A percentile compares a stretch with the other conserved stretches of the same genome.
Evolutionary conservation across 2,113 vertebrate species (phyloP).

Genomic region (Ibidorhyncha struthersii): DNA sequence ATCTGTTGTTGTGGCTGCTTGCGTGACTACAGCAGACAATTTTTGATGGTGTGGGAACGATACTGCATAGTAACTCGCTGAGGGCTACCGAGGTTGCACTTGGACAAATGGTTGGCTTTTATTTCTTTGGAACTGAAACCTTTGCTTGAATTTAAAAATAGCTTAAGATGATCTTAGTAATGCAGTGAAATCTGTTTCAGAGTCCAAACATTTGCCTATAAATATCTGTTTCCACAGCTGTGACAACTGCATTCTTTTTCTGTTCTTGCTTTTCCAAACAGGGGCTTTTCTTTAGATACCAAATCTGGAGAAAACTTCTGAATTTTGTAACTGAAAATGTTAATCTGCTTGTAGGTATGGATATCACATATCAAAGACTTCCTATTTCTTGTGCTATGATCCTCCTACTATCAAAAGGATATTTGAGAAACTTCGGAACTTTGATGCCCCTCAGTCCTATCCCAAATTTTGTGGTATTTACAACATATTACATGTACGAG

Average conservation of each 20-base stretch:
- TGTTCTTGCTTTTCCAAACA: background rate
- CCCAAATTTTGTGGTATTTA: constrained; percentile 81
- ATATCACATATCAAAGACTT: constrained; percentile 89
- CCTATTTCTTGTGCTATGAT: constrained; percentile 91
- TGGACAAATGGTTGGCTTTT: background rate
- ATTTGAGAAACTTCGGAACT: constrained; percentile 88
- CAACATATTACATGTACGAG: constrained; percentile 81
- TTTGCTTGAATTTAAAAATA: background rate
- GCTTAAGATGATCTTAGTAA: background rate
- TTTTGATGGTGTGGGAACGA: background rate
- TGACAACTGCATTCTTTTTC: background rate
- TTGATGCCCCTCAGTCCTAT: constrained; percentile 76
- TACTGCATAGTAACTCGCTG: background rate
- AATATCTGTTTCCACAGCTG: background rate
- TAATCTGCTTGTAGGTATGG: constrained; percentile 82
- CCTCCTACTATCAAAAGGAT: constrained; percentile 87
- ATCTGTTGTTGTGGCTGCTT: background rate
- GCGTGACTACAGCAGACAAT: accelerated
- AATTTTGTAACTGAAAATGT: background rate
- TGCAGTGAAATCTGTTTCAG: background rate
- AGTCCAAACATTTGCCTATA: background rate
- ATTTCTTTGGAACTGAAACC: background rate
- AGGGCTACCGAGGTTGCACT: background rate
- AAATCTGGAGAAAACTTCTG: background rate
- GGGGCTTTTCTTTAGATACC: background rate